Evolutionary conservation across 2,797 vertebrate genomes (phyloP).

Genomic region (Oreochromis grahami): DNA sequence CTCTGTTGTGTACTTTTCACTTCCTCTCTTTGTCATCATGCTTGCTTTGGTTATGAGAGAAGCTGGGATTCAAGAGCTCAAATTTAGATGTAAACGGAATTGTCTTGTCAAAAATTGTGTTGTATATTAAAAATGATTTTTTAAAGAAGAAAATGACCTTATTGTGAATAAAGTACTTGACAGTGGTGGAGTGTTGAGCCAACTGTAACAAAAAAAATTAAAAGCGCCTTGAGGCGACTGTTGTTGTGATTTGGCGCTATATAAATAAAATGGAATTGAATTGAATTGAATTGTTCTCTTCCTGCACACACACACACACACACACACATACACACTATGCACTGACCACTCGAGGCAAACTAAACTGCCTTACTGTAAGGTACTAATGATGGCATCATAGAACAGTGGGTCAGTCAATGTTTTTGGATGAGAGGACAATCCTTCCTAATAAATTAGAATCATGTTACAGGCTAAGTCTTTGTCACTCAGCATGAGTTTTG

Average conservation of each 20-base stretch:
- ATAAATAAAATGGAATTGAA: background rate
- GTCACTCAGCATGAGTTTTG: background rate
- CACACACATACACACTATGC: background rate
- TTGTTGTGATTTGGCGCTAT: background rate
- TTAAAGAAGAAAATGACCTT: constrained; percentile 78
- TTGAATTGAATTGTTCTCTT: background rate
- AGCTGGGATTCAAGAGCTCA: constrained; percentile 77
- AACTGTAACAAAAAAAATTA: constrained; percentile 49
- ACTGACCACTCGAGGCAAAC: background rate
- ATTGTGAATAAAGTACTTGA: constrained; percentile 86
- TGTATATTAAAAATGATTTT: constrained; percentile 84
- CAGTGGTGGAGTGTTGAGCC: constrained; percentile 74
- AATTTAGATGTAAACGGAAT: constrained; percentile 79
- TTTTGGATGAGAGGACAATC: constrained; percentile 9
- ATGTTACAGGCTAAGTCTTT: background rate
- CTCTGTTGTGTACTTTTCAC: background rate
- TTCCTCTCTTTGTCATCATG: constrained; percentile 22
- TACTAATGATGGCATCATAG: constrained; percentile 18
- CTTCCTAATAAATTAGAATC: constrained; percentile 21
- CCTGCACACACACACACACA: fast-evolving
- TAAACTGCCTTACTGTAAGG: constrained; percentile 10
- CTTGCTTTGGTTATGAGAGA: constrained; percentile 80
- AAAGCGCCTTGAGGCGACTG: background rate
- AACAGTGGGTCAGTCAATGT: constrained; percentile 9
- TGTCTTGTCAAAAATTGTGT: constrained; percentile 84